Evolutionary conservation across 2,113 vertebrate genomes (phyloP).

Genomic region (Coregonus clupeaformis): DNA sequence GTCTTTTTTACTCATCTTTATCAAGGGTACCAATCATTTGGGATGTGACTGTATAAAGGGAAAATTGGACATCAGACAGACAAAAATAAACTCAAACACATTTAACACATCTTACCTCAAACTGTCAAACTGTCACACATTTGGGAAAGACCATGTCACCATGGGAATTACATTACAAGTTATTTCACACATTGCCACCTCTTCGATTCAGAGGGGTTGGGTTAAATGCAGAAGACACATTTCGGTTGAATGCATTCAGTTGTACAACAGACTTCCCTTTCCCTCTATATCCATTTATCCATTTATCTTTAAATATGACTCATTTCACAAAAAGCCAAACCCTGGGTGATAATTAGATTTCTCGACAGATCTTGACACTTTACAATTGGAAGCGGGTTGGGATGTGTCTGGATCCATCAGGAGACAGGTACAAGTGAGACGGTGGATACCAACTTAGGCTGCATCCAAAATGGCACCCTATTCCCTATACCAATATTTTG

Average conservation of each 20-base stretch:
- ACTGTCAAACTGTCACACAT: too few species aligned
- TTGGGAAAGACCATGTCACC: not conserved
- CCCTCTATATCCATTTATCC: conserved; percentile 16
- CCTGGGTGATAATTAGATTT: conserved; percentile 50
- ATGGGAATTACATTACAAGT: conserved; percentile 10
- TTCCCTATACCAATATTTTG: too few species aligned
- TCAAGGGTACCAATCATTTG: not conserved
- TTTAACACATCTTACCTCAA: too few species aligned
- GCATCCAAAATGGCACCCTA: too few species aligned
- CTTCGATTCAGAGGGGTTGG: too few species aligned
- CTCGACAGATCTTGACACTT: conserved; percentile 26
- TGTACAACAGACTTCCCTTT: not conserved
- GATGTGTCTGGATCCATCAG: conserved; percentile 20
- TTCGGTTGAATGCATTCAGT: not conserved
- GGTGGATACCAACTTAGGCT: not conserved
- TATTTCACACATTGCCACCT: conserved; percentile 12
- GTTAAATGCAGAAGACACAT: not conserved
- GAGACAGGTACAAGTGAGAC: conserved; percentile 35
- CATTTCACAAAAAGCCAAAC: too few species aligned
- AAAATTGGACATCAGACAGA: not conserved
- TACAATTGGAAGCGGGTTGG: conserved; percentile 29
- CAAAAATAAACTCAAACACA: not conserved
- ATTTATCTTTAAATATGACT: conserved; percentile 25
- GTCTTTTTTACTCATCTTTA: too few species aligned
- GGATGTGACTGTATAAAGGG: not conserved